Base-by-base conservation (phyloP, 1,140 invertebrate species). In the Philopotamus ludificatus region DNA sequence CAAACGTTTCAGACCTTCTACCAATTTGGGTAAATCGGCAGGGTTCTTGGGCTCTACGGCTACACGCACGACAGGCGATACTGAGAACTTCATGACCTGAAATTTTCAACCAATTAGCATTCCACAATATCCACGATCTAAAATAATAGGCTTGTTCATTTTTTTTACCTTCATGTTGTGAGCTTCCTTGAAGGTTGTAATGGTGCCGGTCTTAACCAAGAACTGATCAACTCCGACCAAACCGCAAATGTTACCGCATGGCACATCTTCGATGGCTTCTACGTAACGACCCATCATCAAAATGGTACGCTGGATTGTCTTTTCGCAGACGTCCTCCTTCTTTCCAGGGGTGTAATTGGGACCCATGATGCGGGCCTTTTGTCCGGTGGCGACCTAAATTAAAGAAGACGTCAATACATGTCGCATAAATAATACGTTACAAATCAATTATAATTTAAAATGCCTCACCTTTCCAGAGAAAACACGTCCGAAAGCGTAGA, bases 261-360 rank as follows among this genome's bases (percentile, higher is more conserved):
- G 98, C 67, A 99, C 96, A 86, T 99, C 96, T 82, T 99, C 97
- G 79, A 99, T 99, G 67, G 97, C 94, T 82, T 99, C 98, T 51
- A 95, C 94, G 74, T 98, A 98, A 86, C 98, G 93, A 71, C 98
- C 98, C 98, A 99, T 99, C 98, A 99, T 99, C 66, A 99, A 85
- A 77, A 99, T 98, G 25, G 98, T 99, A 84, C 96, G 88, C 82
- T 99, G 97, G 79, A 99, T 99, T 73, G 93, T 93, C 83, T 99
- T 99, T 77, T 99, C 95, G 74, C 95, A 98, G 70, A 99, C 82
- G 88, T 99, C 97, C 81, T 99, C 97, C 77, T 99, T 99, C 84
- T 99, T 99, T 73, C 97, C 97, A 60, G 94, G 95, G 3, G 86
- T 82, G 81, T 91, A 99, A 84, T 99, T 99, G 68, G 98, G 97